A percentile compares a stretch with the other conserved stretches of the same genome.
phyloP scores from a whole-genome alignment of 1,140 invertebrate genomes.

The Melipona quadrifasciata region DNA sequence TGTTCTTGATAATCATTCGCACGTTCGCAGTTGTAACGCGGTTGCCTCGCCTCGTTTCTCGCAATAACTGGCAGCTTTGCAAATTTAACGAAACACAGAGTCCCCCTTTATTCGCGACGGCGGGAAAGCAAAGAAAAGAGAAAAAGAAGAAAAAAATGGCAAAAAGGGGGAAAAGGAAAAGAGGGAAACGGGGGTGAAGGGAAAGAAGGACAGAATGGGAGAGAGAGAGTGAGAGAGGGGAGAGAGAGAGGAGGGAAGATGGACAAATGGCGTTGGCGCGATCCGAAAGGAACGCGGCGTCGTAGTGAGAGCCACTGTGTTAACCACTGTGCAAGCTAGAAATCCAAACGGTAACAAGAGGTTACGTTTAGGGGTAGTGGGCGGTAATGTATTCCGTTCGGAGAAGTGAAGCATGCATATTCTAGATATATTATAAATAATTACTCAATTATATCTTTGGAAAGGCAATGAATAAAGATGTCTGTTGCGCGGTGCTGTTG shows the following conservation, averaged over 20 bases:
- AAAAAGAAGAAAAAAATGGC: neutral
- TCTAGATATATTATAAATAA: constrained; percentile 83
- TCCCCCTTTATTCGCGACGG: neutral
- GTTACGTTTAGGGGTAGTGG: constrained; percentile 80
- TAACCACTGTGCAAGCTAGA: constrained; percentile 68
- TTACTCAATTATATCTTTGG: constrained; percentile 83
- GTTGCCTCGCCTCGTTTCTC: neutral
- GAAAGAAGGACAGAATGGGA: neutral
- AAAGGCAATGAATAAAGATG: constrained; percentile 83
- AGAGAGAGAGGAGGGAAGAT: neutral
- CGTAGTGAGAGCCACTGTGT: constrained; percentile 63
- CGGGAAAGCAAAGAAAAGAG: neutral
- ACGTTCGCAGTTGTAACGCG: too few relatives aligned
- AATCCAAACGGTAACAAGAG: constrained; percentile 79
- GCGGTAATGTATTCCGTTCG: constrained; percentile 79
- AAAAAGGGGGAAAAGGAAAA: too few relatives aligned
- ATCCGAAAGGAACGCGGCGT: neutral
- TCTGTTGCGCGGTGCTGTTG: constrained; percentile 61
- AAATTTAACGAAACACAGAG: neutral
- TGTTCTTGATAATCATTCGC: neutral
- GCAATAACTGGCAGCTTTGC: neutral
- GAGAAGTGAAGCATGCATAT: constrained; percentile 82
- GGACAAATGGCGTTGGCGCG: neutral
- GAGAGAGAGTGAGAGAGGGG: constrained; percentile 35
- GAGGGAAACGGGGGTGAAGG: neutral